Evolutionary conservation across 1,140 invertebrate genomes (phyloP).

Genomic region (Hycleus phaleratus): DNA sequence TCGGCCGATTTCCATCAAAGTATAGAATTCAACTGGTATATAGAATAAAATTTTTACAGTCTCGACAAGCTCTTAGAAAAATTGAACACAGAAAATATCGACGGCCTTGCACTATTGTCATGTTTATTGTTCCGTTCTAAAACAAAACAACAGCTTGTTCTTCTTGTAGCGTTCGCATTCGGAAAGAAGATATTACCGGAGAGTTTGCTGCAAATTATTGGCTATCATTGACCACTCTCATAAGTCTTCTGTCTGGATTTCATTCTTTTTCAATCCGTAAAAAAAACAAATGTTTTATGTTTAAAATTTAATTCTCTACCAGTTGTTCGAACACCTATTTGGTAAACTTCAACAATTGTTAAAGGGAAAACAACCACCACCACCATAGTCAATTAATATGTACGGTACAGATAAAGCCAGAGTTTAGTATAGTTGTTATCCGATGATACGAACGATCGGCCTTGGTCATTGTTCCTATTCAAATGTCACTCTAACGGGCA

Average conservation of each 20-base stretch:
- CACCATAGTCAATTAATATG: no score
- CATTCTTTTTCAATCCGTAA: no score
- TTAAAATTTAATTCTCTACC: no score
- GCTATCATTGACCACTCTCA: background rate
- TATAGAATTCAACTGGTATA: conserved; percentile 17
- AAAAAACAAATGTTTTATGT: no score
- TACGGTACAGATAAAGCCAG: no score
- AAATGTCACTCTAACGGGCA: conserved; percentile 25
- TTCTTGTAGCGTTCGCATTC: conserved; percentile 13
- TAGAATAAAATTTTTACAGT: conserved; percentile 21
- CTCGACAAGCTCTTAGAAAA: conserved; percentile 6
- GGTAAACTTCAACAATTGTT: no score
- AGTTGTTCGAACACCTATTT: no score
- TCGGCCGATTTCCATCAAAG: conserved; percentile 16
- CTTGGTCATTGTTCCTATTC: conserved; percentile 32
- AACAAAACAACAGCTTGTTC: conserved; percentile 22
- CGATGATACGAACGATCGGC: conserved; percentile 19
- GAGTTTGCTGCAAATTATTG: conserved; percentile 10
- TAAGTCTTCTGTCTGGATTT: no score
- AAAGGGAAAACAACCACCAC: no score
- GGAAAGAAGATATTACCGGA: conserved; percentile 13
- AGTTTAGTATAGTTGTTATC: no score
- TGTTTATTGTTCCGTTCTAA: conserved; percentile 24
- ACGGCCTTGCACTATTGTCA: conserved; percentile 25
- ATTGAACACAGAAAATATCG: conserved; percentile 20